Evolutionary conservation across 2,113 vertebrate genomes (phyloP).

Genomic region (Falcunculus frontatus): DNA sequence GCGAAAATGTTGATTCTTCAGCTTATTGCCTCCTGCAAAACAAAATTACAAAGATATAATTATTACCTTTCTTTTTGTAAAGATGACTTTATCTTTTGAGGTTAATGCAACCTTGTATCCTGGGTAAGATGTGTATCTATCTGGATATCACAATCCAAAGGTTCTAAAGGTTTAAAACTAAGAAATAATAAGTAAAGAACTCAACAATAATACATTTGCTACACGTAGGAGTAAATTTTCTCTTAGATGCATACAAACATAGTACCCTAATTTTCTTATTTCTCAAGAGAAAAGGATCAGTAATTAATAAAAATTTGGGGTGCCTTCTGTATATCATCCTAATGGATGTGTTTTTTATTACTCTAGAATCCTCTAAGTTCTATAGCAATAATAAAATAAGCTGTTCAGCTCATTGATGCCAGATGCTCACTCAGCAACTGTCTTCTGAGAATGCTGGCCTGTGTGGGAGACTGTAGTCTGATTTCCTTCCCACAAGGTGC

Average conservation of each 20-base stretch:
- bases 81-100: conserved; percentile 1
- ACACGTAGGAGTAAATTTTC: neutral
- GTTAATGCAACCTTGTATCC: neutral
- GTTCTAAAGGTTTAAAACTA: neutral
- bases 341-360: neutral
- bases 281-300: neutral
- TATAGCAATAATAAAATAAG: neutral
- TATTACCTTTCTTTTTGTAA: conserved; percentile 35
- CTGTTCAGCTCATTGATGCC: neutral
- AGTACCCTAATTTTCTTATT: neutral
- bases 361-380: neutral
- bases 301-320: neutral
- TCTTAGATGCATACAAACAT: neutral
- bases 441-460: neutral
- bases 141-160: neutral
- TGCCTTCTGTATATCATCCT: neutral
- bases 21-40: conserved; percentile 86
- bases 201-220: neutral
- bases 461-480: neutral
- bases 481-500: conserved; percentile 49
- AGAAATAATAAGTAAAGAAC: neutral
- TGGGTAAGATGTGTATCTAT: neutral
- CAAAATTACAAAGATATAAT: neutral
- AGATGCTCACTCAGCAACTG: neutral
- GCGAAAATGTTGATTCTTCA: conserved; percentile 88